Conservation (phyloP, 2,888 invertebrate genomes). For the Acleris holmiana region DNA sequence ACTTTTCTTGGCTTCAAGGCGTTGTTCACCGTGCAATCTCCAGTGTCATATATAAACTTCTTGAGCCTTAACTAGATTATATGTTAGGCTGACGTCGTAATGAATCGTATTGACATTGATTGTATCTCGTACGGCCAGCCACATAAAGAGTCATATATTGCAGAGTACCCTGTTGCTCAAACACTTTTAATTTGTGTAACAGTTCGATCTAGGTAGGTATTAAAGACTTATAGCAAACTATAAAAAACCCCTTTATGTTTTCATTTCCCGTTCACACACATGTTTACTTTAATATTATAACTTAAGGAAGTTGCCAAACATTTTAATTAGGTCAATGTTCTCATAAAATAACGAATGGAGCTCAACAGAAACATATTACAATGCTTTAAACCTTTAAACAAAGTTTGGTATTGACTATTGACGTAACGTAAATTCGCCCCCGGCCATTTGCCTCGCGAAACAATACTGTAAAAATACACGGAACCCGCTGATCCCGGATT, state of each 20-base stretch:
- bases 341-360: not conserved
- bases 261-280: too few relatives aligned
- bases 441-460: not conserved
- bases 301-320: too few relatives aligned
- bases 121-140: not conserved
- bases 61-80: not conserved
- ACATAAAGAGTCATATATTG: too few relatives aligned
- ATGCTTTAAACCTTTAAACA: not conserved
- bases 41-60: too few relatives aligned
- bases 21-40: too few relatives aligned
- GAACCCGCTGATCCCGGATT: slow-evolving; percentile 17
- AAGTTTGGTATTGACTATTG: slow-evolving; percentile 14
- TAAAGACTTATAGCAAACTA: too few relatives aligned
- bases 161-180: too few relatives aligned
- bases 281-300: too few relatives aligned
- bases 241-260: too few relatives aligned
- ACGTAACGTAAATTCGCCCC: slow-evolving; percentile 1
- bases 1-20: too few relatives aligned
- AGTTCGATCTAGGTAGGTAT: too few relatives aligned
- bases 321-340: not conserved
- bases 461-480: not conserved
- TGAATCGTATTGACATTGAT: not conserved
- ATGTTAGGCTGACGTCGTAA: not conserved
- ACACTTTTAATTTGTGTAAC: too few relatives aligned
- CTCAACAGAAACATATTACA: slow-evolving; percentile 5